phyloP scores from a whole-genome alignment of 1,140 invertebrate species.

The Polyergus mexicanus region DNA sequence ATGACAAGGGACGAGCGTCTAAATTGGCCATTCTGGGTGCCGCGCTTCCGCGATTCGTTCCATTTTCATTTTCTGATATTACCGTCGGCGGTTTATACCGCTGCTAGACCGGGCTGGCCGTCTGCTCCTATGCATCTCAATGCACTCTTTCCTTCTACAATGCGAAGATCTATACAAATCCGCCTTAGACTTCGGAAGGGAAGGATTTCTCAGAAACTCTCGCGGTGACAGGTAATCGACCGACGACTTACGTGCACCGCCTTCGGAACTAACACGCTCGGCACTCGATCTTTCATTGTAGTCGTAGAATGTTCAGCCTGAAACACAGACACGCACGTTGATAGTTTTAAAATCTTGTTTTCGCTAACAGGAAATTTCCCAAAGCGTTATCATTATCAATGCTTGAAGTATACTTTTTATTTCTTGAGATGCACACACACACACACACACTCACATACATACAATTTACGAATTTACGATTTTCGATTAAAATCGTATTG shows the following conservation, averaged over 20 bases:
- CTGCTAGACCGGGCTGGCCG: slow-evolving; percentile 45
- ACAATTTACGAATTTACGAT: not conserved
- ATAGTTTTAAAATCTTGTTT: slow-evolving; percentile 49
- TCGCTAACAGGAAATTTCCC: slow-evolving; percentile 6
- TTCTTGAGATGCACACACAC: not conserved
- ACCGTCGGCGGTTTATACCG: slow-evolving; percentile 56
- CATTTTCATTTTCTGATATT: slow-evolving; percentile 71
- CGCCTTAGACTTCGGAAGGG: slow-evolving; percentile 9
- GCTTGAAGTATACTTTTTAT: not conserved
- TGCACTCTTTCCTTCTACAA: slow-evolving; percentile 23
- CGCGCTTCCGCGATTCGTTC: slow-evolving; percentile 37
- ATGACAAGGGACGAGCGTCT: slow-evolving; percentile 39
- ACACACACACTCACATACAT: too few species aligned
- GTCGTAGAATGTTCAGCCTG: slow-evolving; percentile 28
- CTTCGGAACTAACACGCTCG: slow-evolving; percentile 41
- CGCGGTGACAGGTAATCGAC: slow-evolving; percentile 70
- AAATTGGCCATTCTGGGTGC: slow-evolving; percentile 64
- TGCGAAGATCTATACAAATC: slow-evolving; percentile 67
- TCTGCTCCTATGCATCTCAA: slow-evolving; percentile 66
- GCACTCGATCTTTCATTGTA: slow-evolving; percentile 40
- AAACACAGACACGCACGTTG: slow-evolving; percentile 10
- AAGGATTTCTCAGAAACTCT: slow-evolving; percentile 67
- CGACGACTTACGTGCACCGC: slow-evolving; percentile 62
- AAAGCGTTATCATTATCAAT: not conserved
- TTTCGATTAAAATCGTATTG: not conserved